These are phyloP conservation scores for Vidua chalybeata DNA, from an alignment of 2,113 vertebrate genomes.

Conservation along the genomic window DNA sequence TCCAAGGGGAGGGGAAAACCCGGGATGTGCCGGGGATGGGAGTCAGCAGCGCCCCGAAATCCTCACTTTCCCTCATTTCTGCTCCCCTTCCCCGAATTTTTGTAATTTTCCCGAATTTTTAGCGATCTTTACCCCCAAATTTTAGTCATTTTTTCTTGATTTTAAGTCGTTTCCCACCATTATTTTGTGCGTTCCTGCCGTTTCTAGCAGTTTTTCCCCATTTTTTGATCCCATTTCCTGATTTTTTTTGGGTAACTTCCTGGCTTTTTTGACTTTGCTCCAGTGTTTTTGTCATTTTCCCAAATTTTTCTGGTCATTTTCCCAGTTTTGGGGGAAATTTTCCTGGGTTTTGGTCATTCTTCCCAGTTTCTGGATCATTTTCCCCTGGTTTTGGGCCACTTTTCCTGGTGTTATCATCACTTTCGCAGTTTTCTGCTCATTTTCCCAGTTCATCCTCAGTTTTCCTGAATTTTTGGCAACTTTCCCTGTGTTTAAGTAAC, in stretches of 20 bases:
- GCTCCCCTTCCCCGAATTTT: fast-evolving
- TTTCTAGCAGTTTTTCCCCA: fast-evolving
- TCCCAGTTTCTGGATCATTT: fast-evolving
- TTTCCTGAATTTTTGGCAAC: fast-evolving
- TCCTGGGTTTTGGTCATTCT: background rate
- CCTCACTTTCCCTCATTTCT: fast-evolving
- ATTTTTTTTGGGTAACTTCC: background rate
- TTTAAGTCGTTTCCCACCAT: background rate
- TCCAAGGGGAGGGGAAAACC: background rate
- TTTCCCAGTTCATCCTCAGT: background rate
- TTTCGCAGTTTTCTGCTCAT: background rate
- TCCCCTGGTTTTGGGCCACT: background rate
- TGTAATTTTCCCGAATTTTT: background rate
- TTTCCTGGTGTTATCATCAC: background rate
- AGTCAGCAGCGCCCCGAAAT: fast-evolving
- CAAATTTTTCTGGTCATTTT: fast-evolving
- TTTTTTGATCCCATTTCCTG: background rate
- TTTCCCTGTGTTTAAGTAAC: fast-evolving
- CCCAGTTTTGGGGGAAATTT: background rate
- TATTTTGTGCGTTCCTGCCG: fast-evolving
- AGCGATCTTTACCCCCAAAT: fast-evolving
- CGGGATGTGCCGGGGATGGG: background rate
- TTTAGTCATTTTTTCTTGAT: background rate
- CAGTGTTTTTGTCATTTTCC: background rate
- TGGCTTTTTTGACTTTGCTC: too few relatives aligned